phyloP scores from a whole-genome alignment of 2,888 invertebrate genomes.

The Sisyra nigra region DNA sequence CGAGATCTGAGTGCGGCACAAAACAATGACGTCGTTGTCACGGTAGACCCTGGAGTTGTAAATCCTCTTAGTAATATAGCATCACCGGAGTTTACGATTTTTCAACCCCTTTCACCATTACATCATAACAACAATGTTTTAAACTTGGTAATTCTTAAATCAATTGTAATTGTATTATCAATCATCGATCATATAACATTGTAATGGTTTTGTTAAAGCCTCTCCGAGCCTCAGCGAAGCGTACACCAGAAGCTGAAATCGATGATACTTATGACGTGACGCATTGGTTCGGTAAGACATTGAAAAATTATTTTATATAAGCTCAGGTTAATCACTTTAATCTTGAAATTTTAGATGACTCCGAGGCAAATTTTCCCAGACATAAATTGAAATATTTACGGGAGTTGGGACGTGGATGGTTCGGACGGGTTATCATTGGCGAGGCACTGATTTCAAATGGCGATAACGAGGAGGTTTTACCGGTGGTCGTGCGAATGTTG shows the following conservation, averaged over 20 bases:
- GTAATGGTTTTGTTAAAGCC: conserved; percentile 10
- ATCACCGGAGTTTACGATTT: conserved; percentile 6
- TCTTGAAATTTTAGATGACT: conserved; percentile 25
- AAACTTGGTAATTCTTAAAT: conserved; percentile 16
- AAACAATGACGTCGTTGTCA: too few relatives aligned
- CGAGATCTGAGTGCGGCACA: too few relatives aligned
- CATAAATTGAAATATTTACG: conserved; percentile 63
- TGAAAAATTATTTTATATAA: not conserved
- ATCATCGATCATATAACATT: conserved; percentile 8
- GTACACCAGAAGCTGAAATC: conserved; percentile 11
- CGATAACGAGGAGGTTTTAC: conserved; percentile 21
- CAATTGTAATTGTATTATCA: conserved; percentile 1
- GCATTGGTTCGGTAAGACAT: conserved; percentile 6
- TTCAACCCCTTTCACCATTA: conserved; percentile 22
- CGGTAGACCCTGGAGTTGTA: too few relatives aligned
- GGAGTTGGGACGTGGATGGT: conserved; percentile 74
- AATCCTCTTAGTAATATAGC: too few relatives aligned
- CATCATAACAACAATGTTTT: conserved; percentile 28
- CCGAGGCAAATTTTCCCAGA: conserved; percentile 49
- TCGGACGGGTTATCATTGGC: conserved; percentile 43
- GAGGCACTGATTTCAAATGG: conserved; percentile 25
- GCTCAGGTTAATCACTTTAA: too few relatives aligned
- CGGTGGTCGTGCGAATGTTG: conserved; percentile 67
- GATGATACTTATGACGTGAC: conserved; percentile 6
- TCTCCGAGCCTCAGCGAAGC: conserved; percentile 13